These are phyloP conservation scores for Petrophora chlorosata DNA, from an alignment of 2,888 invertebrate species.

Conservation along the genomic window DNA sequence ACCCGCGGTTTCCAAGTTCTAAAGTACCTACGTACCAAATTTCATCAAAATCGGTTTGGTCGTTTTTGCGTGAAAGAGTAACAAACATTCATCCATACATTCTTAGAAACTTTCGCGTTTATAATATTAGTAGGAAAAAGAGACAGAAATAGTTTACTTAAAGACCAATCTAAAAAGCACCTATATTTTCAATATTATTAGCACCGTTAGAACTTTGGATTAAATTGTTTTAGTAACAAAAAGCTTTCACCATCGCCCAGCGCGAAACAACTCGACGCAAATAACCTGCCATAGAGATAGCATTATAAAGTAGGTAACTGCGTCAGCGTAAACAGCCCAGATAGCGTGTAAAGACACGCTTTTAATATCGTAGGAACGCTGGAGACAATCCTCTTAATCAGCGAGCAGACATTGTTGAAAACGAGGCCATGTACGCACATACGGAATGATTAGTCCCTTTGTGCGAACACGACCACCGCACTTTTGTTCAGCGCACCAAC, in stretches of 20 bases:
- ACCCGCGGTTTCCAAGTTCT: too few species aligned
- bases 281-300: background rate
- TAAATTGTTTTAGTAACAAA: too few species aligned
- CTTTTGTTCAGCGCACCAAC: conserved; percentile 60
- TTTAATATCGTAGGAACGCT: conserved; percentile 78
- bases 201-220: too few species aligned
- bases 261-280: background rate
- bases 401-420: conserved; percentile 77
- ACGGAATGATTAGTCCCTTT: conserved; percentile 75
- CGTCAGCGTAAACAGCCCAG: conserved; percentile 11
- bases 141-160: too few species aligned
- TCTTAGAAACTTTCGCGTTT: too few species aligned
- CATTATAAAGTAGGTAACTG: background rate
- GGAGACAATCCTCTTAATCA: conserved; percentile 84
- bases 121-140: too few species aligned
- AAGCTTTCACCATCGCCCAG: background rate
- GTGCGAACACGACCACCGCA: conserved; percentile 56
- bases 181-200: too few species aligned
- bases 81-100: too few species aligned
- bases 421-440: conserved; percentile 79
- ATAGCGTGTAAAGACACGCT: conserved; percentile 63
- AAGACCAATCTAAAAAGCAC: too few species aligned
- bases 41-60: too few species aligned
- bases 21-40: too few species aligned
- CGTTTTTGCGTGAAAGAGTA: too few species aligned